A percentile compares a stretch with the other conserved stretches of the same genome.
Evolutionary conservation across 1,140 invertebrate genomes (phyloP).

Genomic region (Copidosoma floridanum): DNA sequence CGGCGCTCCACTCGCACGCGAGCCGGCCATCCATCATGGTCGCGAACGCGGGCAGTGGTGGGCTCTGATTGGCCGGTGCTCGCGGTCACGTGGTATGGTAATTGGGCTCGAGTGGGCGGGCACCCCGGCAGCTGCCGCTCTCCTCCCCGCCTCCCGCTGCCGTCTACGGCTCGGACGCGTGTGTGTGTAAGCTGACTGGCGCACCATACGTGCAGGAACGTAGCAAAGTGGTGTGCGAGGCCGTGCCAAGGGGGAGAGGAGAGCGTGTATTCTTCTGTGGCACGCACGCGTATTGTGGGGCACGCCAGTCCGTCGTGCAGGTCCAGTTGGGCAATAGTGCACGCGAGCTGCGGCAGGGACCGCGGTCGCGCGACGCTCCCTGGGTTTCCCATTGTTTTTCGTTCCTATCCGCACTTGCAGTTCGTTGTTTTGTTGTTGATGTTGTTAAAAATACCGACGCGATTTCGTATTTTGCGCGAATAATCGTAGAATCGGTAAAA

Average conservation of each 20-base stretch:
- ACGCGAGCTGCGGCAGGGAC: not conserved
- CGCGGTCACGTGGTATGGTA: constrained; percentile 61
- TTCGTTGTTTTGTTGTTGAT: not conserved
- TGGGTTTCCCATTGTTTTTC: not conserved
- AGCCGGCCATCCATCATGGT: constrained; percentile 63
- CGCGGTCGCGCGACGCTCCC: not conserved
- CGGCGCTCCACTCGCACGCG: constrained; percentile 55
- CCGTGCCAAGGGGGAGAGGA: not conserved
- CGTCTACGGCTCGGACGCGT: constrained; percentile 41
- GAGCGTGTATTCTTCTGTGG: not conserved
- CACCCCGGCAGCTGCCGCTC: constrained; percentile 37
- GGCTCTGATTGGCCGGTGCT: constrained; percentile 57
- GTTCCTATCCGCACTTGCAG: not conserved
- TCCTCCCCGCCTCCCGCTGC: constrained; percentile 39
- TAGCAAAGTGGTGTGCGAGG: no score
- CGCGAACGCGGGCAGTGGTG: constrained; percentile 55
- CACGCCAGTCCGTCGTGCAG: not conserved
- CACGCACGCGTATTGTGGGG: not conserved
- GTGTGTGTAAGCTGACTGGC: no score
- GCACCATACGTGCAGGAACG: no score
- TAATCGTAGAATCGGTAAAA: no score
- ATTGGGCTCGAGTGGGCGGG: constrained; percentile 59
- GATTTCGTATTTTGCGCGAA: no score
- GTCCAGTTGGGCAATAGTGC: not conserved
- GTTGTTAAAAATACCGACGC: no score